Evolutionary conservation across 2,888 invertebrate species (phyloP), one percentile per base, ranked within the genome.

Genomic region (Drosophila nigritarsus): DNA sequence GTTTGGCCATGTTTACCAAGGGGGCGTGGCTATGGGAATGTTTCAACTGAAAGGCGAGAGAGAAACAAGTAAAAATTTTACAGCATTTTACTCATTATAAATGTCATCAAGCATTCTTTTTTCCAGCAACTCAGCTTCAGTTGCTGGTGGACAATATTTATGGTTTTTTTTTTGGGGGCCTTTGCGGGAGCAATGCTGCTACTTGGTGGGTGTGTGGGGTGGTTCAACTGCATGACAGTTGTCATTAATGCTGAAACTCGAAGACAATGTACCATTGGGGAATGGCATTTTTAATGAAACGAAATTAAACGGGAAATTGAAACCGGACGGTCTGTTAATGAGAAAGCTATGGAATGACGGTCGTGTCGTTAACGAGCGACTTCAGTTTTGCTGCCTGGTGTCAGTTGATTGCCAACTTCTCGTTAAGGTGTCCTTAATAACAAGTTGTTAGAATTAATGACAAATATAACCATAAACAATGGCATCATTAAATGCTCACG

Each of bases 231-330:
- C 65, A 78, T 67, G 69, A 64, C 82, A 78, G 66, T 80, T 80
- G 63, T 71, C 77, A 76, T 76, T 76, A 78, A 66, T 54, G 59
- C 54, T 55, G 66, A 59, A 78, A 62, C 61, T 67, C 75, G 64
- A 79, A 65, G 66, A 71, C 64, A 84, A 67, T 64, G 53, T 51
- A 63, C 66, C 71, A 67, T 50, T 30, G 62, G 45, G 15, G 32
- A 59, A 45, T 8, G 78, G 64, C 80, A 76, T 76, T 84, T 84
- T 84, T 78, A 84, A 84, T 89, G 85, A 78, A 78, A 84, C 70
- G 58, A 84, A 82, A 85, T 85, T 82, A 87, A 90, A 75, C 68
- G 66, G 86, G 85, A 85, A 85, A 85, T 89, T 90, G 86, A 90
- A 90, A 85, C 88, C 86, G 88, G 88, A 82, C 86, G 69, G 70